A percentile compares a stretch with the other conserved stretches of the same genome.
These are phyloP conservation scores for Hypanus sabinus DNA, from an alignment of 2,113 vertebrate genomes.

Conservation along the genomic window DNA sequence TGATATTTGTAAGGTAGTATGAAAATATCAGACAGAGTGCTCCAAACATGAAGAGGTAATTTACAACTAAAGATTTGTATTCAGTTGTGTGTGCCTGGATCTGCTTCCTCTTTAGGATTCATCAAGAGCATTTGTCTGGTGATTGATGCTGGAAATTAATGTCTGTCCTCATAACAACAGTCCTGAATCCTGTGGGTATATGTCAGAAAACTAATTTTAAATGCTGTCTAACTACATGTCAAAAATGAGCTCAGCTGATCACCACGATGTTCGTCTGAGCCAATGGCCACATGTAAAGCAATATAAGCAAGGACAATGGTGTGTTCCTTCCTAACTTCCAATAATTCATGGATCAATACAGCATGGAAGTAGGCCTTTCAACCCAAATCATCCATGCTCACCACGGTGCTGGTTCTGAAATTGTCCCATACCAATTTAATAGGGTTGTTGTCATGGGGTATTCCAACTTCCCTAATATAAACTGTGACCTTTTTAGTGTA, in stretches of 20 bases:
- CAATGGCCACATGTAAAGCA: too few species aligned
- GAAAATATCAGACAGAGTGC: neutral
- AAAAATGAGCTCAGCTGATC: neutral
- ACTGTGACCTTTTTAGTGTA: too few species aligned
- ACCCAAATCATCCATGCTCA: too few species aligned
- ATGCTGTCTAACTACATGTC: neutral
- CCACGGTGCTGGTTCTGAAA: too few species aligned
- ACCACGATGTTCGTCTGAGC: neutral
- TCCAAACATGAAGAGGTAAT: neutral
- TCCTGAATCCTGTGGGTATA: neutral
- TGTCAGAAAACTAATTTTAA: neutral
- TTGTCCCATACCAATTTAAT: too few species aligned
- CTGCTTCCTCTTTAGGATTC: neutral
- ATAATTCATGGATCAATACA: too few species aligned
- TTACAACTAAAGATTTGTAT: neutral
- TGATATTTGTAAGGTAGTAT: neutral
- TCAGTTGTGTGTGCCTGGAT: neutral
- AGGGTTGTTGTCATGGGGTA: too few species aligned
- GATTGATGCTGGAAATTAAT: slow-evolving; percentile 18
- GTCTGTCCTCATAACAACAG: neutral
- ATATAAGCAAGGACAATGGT: neutral
- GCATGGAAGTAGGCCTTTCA: too few species aligned
- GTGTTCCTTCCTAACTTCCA: neutral
- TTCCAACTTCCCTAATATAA: too few species aligned
- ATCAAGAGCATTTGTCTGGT: neutral